A percentile compares a stretch with the other conserved stretches of the same genome.
phyloP scores from a whole-genome alignment of 2,888 invertebrate genomes.

The Icerya purchasi region DNA sequence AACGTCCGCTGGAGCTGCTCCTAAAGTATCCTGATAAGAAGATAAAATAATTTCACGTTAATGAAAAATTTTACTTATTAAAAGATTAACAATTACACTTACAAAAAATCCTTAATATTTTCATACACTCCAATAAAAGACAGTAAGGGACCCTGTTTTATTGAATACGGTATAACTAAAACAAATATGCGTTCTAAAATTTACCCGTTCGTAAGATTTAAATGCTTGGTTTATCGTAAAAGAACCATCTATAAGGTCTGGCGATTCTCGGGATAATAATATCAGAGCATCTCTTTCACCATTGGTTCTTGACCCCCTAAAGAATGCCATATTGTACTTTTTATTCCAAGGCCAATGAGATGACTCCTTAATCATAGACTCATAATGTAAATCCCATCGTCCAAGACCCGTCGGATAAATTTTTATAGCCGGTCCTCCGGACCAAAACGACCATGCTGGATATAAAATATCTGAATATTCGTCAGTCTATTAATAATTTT shows the following conservation, averaged over 20 bases:
- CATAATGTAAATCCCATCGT: constrained; percentile 70
- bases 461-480: constrained; percentile 80
- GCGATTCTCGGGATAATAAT: constrained; percentile 48
- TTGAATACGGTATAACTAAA: too few species aligned
- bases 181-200: too few species aligned
- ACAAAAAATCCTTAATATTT: too few species aligned
- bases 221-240: constrained; percentile 98
- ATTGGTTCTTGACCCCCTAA: constrained; percentile 84
- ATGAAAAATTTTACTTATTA: too few species aligned
- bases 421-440: constrained; percentile 88
- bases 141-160: too few species aligned
- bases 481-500: constrained; percentile 57
- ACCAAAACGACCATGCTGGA: constrained; percentile 96
- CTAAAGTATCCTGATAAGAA: constrained; percentile 53
- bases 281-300: constrained; percentile 73
- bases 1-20: constrained; percentile 62
- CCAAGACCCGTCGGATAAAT: constrained; percentile 84
- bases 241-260: constrained; percentile 66
- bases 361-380: constrained; percentile 42
- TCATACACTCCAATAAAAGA: too few species aligned
- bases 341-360: constrained; percentile 49
- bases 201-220: constrained; percentile 46
- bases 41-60: too few species aligned
- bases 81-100: not conserved
- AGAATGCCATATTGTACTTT: constrained; percentile 54